Evolutionary conservation across 2,113 vertebrate species (phyloP), one percentile per base, ranked within the genome.

Genomic region (Cryptomyrus ogoouensis): DNA sequence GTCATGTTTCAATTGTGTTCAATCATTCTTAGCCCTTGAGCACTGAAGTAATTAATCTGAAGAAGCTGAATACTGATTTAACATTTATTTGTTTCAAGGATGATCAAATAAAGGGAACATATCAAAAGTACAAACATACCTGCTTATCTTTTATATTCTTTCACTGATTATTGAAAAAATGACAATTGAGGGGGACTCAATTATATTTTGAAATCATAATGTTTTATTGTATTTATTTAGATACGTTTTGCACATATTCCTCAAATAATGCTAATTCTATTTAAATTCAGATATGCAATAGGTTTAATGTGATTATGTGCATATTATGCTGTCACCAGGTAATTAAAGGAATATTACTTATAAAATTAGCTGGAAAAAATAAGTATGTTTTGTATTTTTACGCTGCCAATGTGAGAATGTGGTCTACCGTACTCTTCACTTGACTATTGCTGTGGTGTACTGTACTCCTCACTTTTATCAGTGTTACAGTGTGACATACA

Each of bases 1-100:
- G 83, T 84, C 44, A 84, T 84, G 83, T 84, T 84, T 84, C 44
- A 84, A 46, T 84, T 46, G 44, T 84, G 83, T 47, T 84, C 44
- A 84, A 47, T 84, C 44, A 24, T 84, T 46, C 42, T 47, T 47
- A 47, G 42, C 42, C 77, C 44, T 47, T 84, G 8, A 84, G 44
- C 44, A 27, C 21, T 84, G 21, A 84, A 84, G 83, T 84, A 84
- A 84, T 84, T 84, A 44, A 84, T 24, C 44, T 24, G 44, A 84
- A 46, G 39, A 84, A 47, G 44, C 39, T 84, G 17, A 47, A 84
- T 84, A 46, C 83, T 84, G 46, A 42, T 84, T 84, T 47, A 84
- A 84, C 24, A 47, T 84, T 39, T 83, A 44, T 83, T 83, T 83
- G 44, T 46, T 84, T n/a, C 2, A 84, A 47, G 39, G 47, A 47